phyloP scores from a whole-genome alignment of 2,888 invertebrate genomes.

The Drosophila testacea region DNA sequence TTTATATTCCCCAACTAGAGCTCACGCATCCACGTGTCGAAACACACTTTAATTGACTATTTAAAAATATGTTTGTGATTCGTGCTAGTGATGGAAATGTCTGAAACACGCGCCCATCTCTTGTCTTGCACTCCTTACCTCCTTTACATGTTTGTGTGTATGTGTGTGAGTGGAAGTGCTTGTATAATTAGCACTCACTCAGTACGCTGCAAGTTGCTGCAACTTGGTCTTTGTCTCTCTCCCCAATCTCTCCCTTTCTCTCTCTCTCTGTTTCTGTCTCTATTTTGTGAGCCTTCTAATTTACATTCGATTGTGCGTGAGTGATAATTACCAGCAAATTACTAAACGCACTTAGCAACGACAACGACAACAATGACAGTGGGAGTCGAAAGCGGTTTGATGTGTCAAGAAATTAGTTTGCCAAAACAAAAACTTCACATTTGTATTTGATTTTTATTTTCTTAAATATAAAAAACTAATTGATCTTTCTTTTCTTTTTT shows the following conservation, averaged over 20 bases:
- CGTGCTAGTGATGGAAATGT: neutral
- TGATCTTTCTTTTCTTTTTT: no score
- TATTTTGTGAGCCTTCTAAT: conserved; percentile 35
- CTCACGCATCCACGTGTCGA: no score
- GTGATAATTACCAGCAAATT: conserved; percentile 78
- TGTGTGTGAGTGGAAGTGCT: conserved; percentile 43
- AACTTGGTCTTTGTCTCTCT: conserved; percentile 20
- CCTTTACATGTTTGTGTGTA: neutral
- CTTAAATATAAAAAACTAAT: neutral
- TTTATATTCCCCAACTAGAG: no score
- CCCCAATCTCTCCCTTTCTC: conserved; percentile 6
- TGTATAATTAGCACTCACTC: conserved; percentile 66
- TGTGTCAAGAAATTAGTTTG: neutral
- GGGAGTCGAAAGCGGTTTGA: conserved; percentile 18
- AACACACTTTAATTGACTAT: no score
- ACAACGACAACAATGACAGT: conserved; percentile 37
- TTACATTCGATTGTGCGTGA: conserved; percentile 76
- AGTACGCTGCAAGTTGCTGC: conserved; percentile 34
- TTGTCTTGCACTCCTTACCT: conserved; percentile 4
- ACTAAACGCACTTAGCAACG: conserved; percentile 73
- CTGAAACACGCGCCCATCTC: conserved; percentile 6
- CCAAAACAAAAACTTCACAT: neutral
- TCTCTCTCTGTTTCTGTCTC: conserved; percentile 7
- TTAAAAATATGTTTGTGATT: neutral
- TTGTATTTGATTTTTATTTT: neutral